Conservation (phyloP, 2,888 invertebrate species). For the Stenodera caucasica region DNA sequence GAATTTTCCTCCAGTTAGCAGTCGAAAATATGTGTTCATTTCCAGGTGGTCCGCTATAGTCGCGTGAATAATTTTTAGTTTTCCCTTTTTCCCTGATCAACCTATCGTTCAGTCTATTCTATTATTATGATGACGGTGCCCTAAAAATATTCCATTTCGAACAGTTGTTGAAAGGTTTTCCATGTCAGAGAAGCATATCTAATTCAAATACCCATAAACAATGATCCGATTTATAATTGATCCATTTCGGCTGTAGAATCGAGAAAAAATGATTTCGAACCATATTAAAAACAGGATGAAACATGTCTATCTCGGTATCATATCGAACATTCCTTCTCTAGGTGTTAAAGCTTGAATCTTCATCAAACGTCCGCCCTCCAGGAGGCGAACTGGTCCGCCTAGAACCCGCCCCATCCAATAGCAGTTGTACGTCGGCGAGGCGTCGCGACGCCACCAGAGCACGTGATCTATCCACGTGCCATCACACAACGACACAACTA, state of each 20-base stretch:
- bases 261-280: neutral
- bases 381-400: constrained; percentile 46
- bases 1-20: no score
- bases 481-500: constrained; percentile 41
- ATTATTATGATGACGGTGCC: neutral
- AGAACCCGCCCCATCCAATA: constrained; percentile 46
- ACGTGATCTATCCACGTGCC: constrained; percentile 51
- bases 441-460: constrained; percentile 48
- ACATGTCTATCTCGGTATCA: neutral
- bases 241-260: neutral
- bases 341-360: constrained; percentile 27
- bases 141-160: constrained; percentile 2
- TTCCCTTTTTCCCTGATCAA: neutral
- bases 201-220: constrained; percentile 11
- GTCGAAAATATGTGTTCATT: no score
- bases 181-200: constrained; percentile 9
- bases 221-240: constrained; percentile 9
- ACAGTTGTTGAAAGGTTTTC: constrained; percentile 11
- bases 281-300: neutral
- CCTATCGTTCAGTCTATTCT: constrained; percentile 9
- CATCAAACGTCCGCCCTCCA: constrained; percentile 47
- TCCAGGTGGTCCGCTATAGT: no score
- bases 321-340: constrained; percentile 40
- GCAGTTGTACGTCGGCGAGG: constrained; percentile 43
- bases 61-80: constrained; percentile 2